Evolutionary conservation across 2,888 invertebrate species (phyloP).

Genomic region (Alloscopus bannaensis): DNA sequence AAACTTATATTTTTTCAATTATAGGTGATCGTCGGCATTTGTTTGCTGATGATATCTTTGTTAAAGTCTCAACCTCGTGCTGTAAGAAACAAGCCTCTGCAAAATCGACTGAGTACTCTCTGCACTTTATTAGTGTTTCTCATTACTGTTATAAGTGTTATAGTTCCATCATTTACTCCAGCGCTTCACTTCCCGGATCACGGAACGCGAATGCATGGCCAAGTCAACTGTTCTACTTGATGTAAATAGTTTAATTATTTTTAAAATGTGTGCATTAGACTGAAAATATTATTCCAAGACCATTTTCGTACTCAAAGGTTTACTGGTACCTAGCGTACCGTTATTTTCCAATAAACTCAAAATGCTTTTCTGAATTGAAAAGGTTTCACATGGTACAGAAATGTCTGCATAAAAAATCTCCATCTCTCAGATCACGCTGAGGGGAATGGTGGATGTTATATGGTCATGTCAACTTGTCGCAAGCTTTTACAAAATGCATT

Average conservation of each 20-base stretch:
- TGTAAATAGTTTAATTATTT: neutral
- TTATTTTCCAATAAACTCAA: neutral
- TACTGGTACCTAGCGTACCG: neutral
- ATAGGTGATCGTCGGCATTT: constrained; percentile 30
- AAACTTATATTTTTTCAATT: constrained; percentile 6
- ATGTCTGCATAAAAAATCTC: too few relatives aligned
- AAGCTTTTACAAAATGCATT: too few relatives aligned
- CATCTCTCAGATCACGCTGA: too few relatives aligned
- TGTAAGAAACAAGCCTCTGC: neutral
- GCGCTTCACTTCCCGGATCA: neutral
- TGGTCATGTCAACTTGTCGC: too few relatives aligned
- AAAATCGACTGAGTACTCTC: neutral
- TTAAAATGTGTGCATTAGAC: neutral
- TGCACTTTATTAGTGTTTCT: constrained; percentile 26
- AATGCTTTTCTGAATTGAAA: too few relatives aligned
- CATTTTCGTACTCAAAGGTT: neutral
- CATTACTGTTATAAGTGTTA: constrained; percentile 29
- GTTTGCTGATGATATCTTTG: constrained; percentile 13
- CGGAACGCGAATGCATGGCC: neutral
- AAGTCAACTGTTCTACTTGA: too few relatives aligned
- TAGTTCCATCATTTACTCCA: constrained; percentile 36
- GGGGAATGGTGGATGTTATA: too few relatives aligned
- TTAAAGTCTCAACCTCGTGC: neutral
- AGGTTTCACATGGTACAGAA: too few relatives aligned
- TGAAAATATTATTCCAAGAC: neutral